Evolutionary conservation across 2,888 invertebrate genomes (phyloP), one percentile per base, ranked within the genome.

Genomic region (Leptogaster cylindrica): DNA sequence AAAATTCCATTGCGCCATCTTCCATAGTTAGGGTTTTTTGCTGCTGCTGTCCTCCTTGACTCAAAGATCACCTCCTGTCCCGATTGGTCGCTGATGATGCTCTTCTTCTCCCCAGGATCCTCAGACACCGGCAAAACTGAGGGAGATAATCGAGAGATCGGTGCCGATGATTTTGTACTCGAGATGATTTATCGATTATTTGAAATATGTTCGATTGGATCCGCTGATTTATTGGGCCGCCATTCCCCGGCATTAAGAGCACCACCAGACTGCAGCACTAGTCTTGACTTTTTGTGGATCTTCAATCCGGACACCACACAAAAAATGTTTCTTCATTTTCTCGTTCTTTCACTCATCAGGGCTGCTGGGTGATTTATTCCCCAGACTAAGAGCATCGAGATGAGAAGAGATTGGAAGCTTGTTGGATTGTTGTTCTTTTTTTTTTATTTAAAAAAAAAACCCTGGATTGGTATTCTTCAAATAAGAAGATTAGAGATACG

Each of bases 111-210:
- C 41, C 20, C 39, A 6, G 12, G 58, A 52, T 7, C 12, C n/a
- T 41, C 6, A 36, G 58, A 44, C 16, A 14, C 27, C 25, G 33
- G 27, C 16, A 23, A 12, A 16, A n/a, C 23, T 27, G 27, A 27
- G 28, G n/a, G 20, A 44, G 44, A 61, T 61, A 61, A 64, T 64
- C 48, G 48, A 36, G 28, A 55, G 70, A 67, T 70, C 41, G 65
- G 52, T 63, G 64, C 18, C 67, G 67, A 67, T 70, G 67, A 70
- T 70, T 70, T 67, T 51, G 41, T 61, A 16, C 63, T 27, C 63
- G 58, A 66, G 66, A 70, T 70, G 70, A 70, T 70, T 70, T 70
- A 70, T 70, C 67, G 70, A 70, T 70, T 70, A 70, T 70, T 65
- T 67, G 67, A 70, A 66, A 70, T 67, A 67, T 67, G 67, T 70